Conservation (phyloP, 1,140 invertebrate species). For the Drosophila murphyi region DNA sequence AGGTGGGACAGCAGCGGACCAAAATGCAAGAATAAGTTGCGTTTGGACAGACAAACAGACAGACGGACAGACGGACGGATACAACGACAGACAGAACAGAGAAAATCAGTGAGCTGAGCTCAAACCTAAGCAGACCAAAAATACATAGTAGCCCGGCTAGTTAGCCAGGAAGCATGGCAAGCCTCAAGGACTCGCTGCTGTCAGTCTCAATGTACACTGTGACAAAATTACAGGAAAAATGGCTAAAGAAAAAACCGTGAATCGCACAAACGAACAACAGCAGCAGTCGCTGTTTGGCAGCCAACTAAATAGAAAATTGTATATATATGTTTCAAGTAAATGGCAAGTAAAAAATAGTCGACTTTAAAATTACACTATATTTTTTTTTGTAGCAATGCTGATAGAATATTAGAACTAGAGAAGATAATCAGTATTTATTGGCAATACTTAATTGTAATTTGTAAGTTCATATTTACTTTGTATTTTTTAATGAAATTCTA, state of each 20-base stretch:
- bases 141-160: constrained; percentile 44
- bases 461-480: no score
- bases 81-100: constrained; percentile 38
- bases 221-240: constrained; percentile 35
- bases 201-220: constrained; percentile 24
- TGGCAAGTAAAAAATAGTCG: neutral
- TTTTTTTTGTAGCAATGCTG: neutral
- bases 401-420: neutral
- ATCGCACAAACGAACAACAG: constrained; percentile 25
- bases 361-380: constrained; percentile 4
- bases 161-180: constrained; percentile 30
- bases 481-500: no score
- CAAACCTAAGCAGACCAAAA: constrained; percentile 53
- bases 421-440: neutral
- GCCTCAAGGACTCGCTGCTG: constrained; percentile 14
- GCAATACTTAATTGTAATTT: no score
- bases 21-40: constrained; percentile 68
- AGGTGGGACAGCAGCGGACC: constrained; percentile 62
- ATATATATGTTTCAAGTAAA: constrained; percentile 32
- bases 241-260: constrained; percentile 15
- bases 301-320: constrained; percentile 37
- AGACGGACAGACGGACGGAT: constrained; percentile 3
- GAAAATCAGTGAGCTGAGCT: constrained; percentile 45
- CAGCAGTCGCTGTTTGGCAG: constrained; percentile 4
- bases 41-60: constrained; percentile 55